These are phyloP conservation scores for Percopsis omiscomaycus DNA, from an alignment of 2,797 vertebrate species.

Conservation along the genomic window DNA sequence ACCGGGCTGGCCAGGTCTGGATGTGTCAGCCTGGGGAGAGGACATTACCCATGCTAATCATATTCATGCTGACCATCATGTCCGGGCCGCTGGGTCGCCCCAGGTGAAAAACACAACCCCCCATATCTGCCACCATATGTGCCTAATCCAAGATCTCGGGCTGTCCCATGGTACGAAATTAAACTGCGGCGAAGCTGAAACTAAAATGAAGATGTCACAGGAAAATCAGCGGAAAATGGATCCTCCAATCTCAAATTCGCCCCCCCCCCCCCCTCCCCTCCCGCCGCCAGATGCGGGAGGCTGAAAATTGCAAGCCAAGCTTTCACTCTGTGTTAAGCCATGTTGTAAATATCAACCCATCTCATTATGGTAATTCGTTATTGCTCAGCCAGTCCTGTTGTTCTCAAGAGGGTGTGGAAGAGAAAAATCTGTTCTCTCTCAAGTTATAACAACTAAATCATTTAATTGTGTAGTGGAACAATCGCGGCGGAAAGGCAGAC, in stretches of 20 bases:
- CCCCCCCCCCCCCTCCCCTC: neutral
- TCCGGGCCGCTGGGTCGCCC: conserved; percentile 15
- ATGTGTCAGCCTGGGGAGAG: conserved; percentile 18
- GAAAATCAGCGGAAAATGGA: conserved; percentile 15
- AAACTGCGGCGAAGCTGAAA: conserved; percentile 14
- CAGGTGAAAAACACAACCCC: conserved; percentile 13
- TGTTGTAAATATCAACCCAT: conserved; percentile 48
- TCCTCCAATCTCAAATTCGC: conserved; percentile 28
- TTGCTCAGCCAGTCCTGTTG: conserved; percentile 31
- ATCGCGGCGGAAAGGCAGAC: conserved; percentile 35
- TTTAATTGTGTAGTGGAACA: conserved; percentile 59
- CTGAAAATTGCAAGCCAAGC: conserved; percentile 24
- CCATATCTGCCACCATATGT: conserved; percentile 8
- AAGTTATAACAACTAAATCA: conserved; percentile 64
- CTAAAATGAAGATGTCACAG: conserved; percentile 28
- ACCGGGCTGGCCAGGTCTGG: conserved; percentile 12
- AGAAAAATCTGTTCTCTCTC: conserved; percentile 53
- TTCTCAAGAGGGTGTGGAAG: conserved; percentile 18
- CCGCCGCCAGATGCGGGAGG: conserved; percentile 42
- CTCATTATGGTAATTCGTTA: conserved; percentile 55
- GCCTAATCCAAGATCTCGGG: neutral
- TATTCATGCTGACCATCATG: conserved; percentile 18
- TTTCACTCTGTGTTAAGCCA: conserved; percentile 29
- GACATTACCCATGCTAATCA: conserved; percentile 23
- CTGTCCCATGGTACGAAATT: conserved; percentile 10